Evolutionary conservation across 1,140 invertebrate genomes (phyloP), one percentile per base, ranked within the genome.

Genomic region (Araneus ventricosus): DNA sequence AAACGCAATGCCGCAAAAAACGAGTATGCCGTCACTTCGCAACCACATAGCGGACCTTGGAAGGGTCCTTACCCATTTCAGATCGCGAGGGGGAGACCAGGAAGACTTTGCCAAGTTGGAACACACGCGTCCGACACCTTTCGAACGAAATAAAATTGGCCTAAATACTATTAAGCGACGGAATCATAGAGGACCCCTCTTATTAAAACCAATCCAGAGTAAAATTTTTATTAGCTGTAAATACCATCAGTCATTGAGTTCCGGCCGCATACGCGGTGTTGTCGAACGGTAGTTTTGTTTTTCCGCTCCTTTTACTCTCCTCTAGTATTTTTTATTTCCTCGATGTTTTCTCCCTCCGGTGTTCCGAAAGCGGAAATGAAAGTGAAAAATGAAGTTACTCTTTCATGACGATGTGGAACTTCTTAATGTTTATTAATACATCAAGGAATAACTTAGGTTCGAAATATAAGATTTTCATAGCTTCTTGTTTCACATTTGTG

Each of bases 11-110:
- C 30, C 30, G 70, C 34, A 75, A 75, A 75, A 75, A 75, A 75
- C 34, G 20, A 75, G 30, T 75, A 34, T 37, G 70, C 70, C 70
- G 70, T 75, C 70, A 75, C 70, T 75, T 14, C 70, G 30, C 70
- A 75, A 75, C 70, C 70, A 75, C 70, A 75, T 75, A 75, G 70
- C 70, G 70, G 70, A 75, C 70, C 70, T 75, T 75, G 70, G 70
- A 75, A 75, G 70, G 70, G 70, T 75, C 70, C 70, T 75, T 75
- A 75, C 70, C 70, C 70, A 75, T 75, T 75, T 37, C 14, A 75
- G 70, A 75, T 75, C 22, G 70, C 30, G 70, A 75, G 70, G 70
- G 67, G 70, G 70, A 75, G 70, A 75, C 70, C 30, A 75, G 70
- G 70, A 75, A 75, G 70, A 75, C 30, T 75, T 75, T 75, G 17